phyloP scores from a whole-genome alignment of 92 coral and sea anemone genomes.

The Scolanthus callimorphus region DNA sequence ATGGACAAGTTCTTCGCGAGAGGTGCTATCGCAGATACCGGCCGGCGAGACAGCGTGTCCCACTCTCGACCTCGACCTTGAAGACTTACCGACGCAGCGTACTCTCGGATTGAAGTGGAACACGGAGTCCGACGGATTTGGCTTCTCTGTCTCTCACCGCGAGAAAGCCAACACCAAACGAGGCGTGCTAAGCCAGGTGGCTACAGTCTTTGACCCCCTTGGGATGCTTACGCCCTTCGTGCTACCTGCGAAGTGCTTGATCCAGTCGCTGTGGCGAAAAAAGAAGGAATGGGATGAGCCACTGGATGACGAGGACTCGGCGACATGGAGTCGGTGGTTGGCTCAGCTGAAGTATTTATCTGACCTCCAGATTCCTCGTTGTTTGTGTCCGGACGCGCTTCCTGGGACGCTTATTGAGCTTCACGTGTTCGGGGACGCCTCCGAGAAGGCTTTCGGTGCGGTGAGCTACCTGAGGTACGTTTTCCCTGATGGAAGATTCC shows the following conservation, averaged over 20 bases:
- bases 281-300: conserved; percentile 51
- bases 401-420: conserved; percentile 26
- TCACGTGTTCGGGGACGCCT: conserved; percentile 61
- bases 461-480: conserved; percentile 46
- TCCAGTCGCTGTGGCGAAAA: conserved; percentile 39
- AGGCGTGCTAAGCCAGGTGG: conserved; percentile 22
- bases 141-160: conserved; percentile 16
- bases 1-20: conserved; percentile 45
- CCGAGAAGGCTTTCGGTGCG: conserved; percentile 57
- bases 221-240: conserved; percentile 26
- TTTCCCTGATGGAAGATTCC: conserved; percentile 35
- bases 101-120: conserved; percentile 54
- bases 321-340: conserved; percentile 28
- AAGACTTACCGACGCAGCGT: conserved; percentile 16
- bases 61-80: conserved; percentile 1
- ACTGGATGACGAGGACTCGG: conserved; percentile 28
- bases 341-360: conserved; percentile 25
- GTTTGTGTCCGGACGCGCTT: conserved; percentile 25
- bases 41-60: conserved; percentile 25
- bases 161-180: too few species aligned
- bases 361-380: conserved; percentile 35
- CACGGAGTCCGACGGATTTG: conserved; percentile 52
- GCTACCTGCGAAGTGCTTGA: conserved; percentile 29
- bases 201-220: conserved; percentile 31
- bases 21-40: conserved; percentile 26